Evolutionary conservation across 2,888 invertebrate species (phyloP), one percentile per base, ranked within the genome.

Genomic region (Argynnis bischoffii): DNA sequence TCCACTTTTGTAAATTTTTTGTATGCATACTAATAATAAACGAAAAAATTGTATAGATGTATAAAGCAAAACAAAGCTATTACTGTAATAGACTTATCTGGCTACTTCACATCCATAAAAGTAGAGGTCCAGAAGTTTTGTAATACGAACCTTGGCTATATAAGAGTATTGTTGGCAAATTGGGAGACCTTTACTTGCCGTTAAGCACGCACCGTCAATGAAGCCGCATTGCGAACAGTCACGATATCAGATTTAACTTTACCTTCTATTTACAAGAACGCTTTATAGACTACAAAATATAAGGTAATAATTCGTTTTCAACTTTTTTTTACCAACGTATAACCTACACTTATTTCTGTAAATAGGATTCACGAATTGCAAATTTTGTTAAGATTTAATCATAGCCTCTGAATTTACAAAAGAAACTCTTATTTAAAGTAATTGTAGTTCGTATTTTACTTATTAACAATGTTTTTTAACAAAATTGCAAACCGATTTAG

Each of bases 211-310:
- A 66, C 71, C 57, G 48, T 57, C 48, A 53, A 55, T 55, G 53
- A 54, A 50, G 59, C 63, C 61, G 64, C 64, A 63, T 67, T 66
- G 64, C 66, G 46, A 59, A 63, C 55, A 66, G 66, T 69, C 71
- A 69, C 69, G 73, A 73, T 55, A 64, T 48, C 64, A 55, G 48
- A 60, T 60, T 68, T 60, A 59, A 35, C 35, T 59, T 54, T 46
- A 54, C 46, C 59, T 53, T 64, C 51, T n/a, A 54, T 18, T 54
- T 48, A 54, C 46, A 66, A 60, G 46, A 18, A 46, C 41, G 6
- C 35, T 56, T 16, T 41, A 56, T 56, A 35, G n/a, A 21, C 15
- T 51, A 51, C 51, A 18, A 61, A 51, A 50, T 14, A 15, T 8
- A 35, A 51, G 35, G 60, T 14, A 35, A 14, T 14, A 51, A 61